These are phyloP conservation scores for Macrotrachela quadricornifera DNA, from an alignment of 1,140 invertebrate genomes.

Conservation along the genomic window DNA sequence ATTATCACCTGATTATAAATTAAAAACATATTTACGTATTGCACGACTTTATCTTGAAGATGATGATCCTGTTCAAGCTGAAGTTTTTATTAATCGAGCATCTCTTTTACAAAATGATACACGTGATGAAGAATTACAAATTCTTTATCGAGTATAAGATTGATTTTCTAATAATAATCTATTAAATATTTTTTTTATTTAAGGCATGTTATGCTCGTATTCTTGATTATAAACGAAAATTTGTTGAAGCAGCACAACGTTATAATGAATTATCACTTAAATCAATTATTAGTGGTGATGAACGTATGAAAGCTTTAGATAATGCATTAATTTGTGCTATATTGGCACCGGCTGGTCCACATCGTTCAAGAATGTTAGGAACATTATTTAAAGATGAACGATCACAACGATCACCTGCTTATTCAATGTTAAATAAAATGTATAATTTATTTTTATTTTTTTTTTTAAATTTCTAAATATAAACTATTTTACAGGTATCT, in stretches of 20 bases:
- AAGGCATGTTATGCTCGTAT: conserved; percentile 69
- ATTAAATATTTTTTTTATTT: too few relatives aligned
- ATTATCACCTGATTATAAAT: conserved; percentile 82
- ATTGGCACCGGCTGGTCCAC: conserved; percentile 78
- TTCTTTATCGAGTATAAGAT: conserved; percentile 43
- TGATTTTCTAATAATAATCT: too few relatives aligned
- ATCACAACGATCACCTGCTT: conserved; percentile 76
- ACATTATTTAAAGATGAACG: conserved; percentile 94
- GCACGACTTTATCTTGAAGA: conserved; percentile 86
- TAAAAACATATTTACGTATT: conserved; percentile 90
- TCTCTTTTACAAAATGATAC: conserved; percentile 78
- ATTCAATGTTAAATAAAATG: conserved; percentile 91
- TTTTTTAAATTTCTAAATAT: too few relatives aligned
- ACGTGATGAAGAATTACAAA: conserved; percentile 73
- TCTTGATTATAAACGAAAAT: conserved; percentile 81
- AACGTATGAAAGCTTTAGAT: conserved; percentile 72
- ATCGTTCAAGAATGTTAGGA: conserved; percentile 81
- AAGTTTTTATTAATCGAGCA: conserved; percentile 84
- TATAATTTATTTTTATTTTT: conserved; percentile 9
- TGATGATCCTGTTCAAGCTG: conserved; percentile 84
- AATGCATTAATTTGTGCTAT: conserved; percentile 91
- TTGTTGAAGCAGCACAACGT: conserved; percentile 89
- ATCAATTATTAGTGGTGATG: conserved; percentile 54
- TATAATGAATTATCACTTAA: conserved; percentile 96
- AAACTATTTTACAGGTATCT: conserved; percentile 34